Evolutionary conservation across 1,140 invertebrate genomes (phyloP).

Genomic region (Nixonia krombeini): DNA sequence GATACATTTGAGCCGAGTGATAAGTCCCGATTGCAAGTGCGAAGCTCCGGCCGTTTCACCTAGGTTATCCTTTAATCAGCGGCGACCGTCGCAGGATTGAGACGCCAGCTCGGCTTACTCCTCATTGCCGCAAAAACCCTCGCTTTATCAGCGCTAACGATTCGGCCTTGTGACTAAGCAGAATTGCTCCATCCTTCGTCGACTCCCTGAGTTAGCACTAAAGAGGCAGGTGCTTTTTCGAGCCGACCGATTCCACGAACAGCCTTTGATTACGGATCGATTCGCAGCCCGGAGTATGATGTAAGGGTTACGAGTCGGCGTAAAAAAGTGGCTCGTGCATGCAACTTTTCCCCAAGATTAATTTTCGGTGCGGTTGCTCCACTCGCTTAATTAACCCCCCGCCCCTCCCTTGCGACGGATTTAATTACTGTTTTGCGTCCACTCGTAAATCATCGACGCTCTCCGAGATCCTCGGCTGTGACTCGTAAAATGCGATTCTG

Average conservation of each 20-base stretch:
- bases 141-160: slow-evolving; percentile 39
- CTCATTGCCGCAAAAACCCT: slow-evolving; percentile 24
- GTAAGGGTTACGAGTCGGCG: slow-evolving; percentile 6
- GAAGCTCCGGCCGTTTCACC: no score
- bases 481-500: slow-evolving; percentile 60
- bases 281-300: slow-evolving; percentile 12
- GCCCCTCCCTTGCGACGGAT: slow-evolving; percentile 30
- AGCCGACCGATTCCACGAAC: slow-evolving; percentile 25
- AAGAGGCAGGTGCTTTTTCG: slow-evolving; percentile 42
- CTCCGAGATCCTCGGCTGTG: slow-evolving; percentile 49
- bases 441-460: slow-evolving; percentile 65
- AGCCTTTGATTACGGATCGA: slow-evolving; percentile 46
- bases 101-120: slow-evolving; percentile 8
- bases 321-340: slow-evolving; percentile 15
- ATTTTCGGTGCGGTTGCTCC: slow-evolving; percentile 45
- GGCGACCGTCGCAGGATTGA: no score
- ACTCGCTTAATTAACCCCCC: slow-evolving; percentile 61
- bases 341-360: slow-evolving; percentile 53
- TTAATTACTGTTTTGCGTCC: slow-evolving; percentile 69
- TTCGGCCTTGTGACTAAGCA: slow-evolving; percentile 40
- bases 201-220: slow-evolving; percentile 17
- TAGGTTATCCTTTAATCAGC: no score
- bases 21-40: neutral
- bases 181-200: slow-evolving; percentile 18
- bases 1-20: slow-evolving; percentile 61